Base-by-base conservation (phyloP, 2,888 invertebrate species). In the Alitta virens region DNA sequence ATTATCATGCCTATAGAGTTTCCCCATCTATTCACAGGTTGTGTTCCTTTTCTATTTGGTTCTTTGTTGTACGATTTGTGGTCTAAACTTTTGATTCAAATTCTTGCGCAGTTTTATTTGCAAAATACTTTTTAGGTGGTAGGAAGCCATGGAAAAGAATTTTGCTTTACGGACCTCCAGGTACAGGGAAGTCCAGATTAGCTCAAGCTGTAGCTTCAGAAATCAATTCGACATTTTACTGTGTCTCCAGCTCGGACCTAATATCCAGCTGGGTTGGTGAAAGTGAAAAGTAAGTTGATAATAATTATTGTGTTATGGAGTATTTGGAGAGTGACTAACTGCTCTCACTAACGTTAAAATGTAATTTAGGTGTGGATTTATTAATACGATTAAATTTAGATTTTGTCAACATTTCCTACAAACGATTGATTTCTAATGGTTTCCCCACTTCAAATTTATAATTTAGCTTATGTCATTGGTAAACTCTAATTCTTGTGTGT, bases 241-340 rank as follows among this genome's bases (percentile, higher is more conserved):
- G 80, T 63, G 80, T 87, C 26, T 84, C 85, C 26, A 83, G 85
- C 57, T 83, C 86, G 14, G 84, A 85, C 73, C 77, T 87, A 26
- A 74, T 86, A 23, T 86, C 86, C 2, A 77, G 82, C 53, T 86
- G 84, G 80, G 80, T 86, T 12, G 87, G 87, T 46, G 84, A 86
- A 74, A 85, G 85, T 57, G 87, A 87, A 76, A 86, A 86, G 86
- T 86, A 73, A 75, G 71, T 58, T n/a, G n/a, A n/a, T n/a, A n/a
- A n/a, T n/a, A n/a, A n/a, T n/a, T n/a, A n/a, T n/a, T n/a, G n/a
- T n/a, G n/a, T n/a, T n/a, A 40, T 40, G 9, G 40, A 40, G 9
- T 40, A 9, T 12, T 40, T 16, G 16, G 16, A 40, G 40, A 40
- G 40, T 40, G 9, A 40, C 40, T 40, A 40, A 40, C 40, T 9